Evolutionary conservation across 2,113 vertebrate genomes (phyloP).

Genomic region (Puntigrus tetrazona): DNA sequence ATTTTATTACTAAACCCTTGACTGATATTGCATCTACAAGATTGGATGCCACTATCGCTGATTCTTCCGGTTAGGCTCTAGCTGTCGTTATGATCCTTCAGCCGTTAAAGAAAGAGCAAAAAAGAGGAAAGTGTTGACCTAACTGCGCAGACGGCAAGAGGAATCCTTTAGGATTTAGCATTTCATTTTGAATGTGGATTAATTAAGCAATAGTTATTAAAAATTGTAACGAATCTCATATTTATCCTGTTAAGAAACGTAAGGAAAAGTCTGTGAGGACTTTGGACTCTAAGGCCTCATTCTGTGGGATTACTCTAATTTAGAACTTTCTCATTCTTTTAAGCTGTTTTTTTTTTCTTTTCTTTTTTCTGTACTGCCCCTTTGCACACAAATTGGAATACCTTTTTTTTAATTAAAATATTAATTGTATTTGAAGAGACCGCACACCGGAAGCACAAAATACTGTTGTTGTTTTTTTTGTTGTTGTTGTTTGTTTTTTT

Average conservation of each 20-base stretch:
- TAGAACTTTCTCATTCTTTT: conserved; percentile 64
- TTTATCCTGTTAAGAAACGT: conserved; percentile 76
- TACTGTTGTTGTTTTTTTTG: too few species aligned
- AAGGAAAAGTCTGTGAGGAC: conserved; percentile 69
- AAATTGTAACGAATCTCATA: conserved; percentile 71
- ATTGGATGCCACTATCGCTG: conserved; percentile 63
- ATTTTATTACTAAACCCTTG: conserved; percentile 73
- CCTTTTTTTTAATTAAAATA: neutral
- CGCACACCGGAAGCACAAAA: neutral
- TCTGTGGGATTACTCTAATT: conserved; percentile 65
- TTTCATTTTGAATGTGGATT: conserved; percentile 74
- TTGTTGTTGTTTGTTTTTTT: too few species aligned
- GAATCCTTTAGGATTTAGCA: conserved; percentile 72
- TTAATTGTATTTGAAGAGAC: neutral
- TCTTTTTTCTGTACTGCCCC: neutral
- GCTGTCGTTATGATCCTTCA: conserved; percentile 58
- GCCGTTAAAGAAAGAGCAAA: conserved; percentile 54
- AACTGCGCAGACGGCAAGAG: conserved; percentile 69
- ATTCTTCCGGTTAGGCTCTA: conserved; percentile 52
- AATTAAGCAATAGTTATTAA: conserved; percentile 80
- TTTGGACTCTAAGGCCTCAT: conserved; percentile 62
- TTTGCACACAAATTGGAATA: neutral
- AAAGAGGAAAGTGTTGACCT: conserved; percentile 67
- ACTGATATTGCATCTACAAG: conserved; percentile 67
- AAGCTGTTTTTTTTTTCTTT: conserved; percentile 59